These are phyloP conservation scores for Limenitis camilla DNA, from an alignment of 2,888 invertebrate species.

Conservation along the genomic window DNA sequence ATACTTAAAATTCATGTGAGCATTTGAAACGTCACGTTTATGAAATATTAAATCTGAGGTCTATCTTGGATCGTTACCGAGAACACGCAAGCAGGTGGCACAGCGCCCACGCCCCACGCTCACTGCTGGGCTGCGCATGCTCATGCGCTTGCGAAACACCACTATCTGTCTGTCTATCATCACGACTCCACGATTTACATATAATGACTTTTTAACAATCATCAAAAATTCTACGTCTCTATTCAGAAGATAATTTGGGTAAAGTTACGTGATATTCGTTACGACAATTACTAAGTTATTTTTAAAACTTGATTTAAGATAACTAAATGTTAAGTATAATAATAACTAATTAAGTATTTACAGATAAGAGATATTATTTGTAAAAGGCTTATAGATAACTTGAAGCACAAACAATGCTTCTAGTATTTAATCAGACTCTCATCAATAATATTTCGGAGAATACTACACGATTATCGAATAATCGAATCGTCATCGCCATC, in stretches of 20 bases:
- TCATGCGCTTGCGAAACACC: conserved; percentile 71
- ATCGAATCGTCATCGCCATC: no score
- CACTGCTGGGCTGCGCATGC: conserved; percentile 55
- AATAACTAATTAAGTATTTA: no score
- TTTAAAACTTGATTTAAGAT: background rate
- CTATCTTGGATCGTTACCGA: conserved; percentile 49
- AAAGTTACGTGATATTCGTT: no score
- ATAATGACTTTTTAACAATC: conserved; percentile 72
- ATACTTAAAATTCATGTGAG: conserved; percentile 45
- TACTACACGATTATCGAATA: no score
- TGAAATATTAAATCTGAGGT: conserved; percentile 65
- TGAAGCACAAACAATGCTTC: no score
- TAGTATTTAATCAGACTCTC: no score
- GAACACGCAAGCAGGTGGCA: conserved; percentile 52
- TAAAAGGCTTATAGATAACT: no score
- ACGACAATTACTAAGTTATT: no score
- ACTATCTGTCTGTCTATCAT: conserved; percentile 68
- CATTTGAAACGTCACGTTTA: conserved; percentile 66
- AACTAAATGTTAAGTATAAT: background rate
- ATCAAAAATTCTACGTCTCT: conserved; percentile 48
- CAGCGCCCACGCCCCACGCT: conserved; percentile 44
- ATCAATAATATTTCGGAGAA: no score
- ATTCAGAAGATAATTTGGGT: no score
- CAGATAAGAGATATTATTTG: no score
- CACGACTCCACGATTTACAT: conserved; percentile 72